A percentile compares a stretch with the other conserved stretches of the same genome.
Conservation (phyloP, 2,888 invertebrate genomes). For the Drosophila cognata region DNA sequence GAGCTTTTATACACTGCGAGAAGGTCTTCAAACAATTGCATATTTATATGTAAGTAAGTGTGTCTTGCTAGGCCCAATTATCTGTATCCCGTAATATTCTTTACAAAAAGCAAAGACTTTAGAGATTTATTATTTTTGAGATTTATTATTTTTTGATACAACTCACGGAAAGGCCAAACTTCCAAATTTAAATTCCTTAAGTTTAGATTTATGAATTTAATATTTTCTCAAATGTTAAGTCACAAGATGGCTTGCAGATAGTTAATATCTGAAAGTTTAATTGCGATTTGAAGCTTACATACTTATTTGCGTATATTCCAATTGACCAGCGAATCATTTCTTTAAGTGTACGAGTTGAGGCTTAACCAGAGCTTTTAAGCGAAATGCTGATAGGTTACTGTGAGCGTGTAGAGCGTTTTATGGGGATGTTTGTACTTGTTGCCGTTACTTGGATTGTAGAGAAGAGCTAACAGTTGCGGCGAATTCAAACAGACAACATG, state of each 20-base stretch:
- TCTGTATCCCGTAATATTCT: too few relatives aligned
- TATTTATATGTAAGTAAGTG: background rate
- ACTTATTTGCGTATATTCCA: background rate
- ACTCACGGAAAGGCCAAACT: background rate
- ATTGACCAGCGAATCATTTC: background rate
- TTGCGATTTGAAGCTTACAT: background rate
- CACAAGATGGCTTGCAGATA: background rate
- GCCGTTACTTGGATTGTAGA: conserved; percentile 54
- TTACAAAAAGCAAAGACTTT: background rate
- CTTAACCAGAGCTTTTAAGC: conserved; percentile 37
- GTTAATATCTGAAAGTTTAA: background rate
- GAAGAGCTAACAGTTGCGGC: conserved; percentile 54
- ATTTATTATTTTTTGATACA: background rate
- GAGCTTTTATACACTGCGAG: conserved; percentile 67
- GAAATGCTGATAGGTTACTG: conserved; percentile 58
- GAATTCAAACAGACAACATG: conserved; percentile 76
- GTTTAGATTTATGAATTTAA: background rate
- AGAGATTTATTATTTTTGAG: background rate
- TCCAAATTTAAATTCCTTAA: too few relatives aligned
- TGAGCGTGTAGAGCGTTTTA: conserved; percentile 23
- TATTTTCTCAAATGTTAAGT: background rate
- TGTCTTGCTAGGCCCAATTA: background rate
- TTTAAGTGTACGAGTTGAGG: conserved; percentile 33
- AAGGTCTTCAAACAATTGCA: background rate
- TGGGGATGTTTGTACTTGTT: conserved; percentile 71